Conservation (phyloP, 2,797 vertebrate species). For the Otus scops region DNA sequence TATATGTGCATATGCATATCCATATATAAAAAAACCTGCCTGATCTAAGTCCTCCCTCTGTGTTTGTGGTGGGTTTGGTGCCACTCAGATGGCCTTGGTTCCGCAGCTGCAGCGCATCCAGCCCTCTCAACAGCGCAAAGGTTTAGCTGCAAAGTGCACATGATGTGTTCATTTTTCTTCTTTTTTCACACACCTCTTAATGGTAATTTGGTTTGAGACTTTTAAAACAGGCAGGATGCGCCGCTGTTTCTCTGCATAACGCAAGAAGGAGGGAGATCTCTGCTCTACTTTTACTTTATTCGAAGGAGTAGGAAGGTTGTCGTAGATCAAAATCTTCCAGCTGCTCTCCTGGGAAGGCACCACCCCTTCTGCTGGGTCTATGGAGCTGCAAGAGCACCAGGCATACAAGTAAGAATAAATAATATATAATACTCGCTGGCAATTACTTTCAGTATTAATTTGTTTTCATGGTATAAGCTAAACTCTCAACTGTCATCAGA, state of each 20-base stretch:
- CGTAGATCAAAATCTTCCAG: background rate
- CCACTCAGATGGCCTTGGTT: background rate
- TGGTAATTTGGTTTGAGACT: background rate
- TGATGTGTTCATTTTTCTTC: background rate
- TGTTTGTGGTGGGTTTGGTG: background rate
- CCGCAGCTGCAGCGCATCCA: background rate
- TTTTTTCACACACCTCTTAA: background rate
- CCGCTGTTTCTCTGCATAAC: background rate
- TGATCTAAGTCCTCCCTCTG: background rate
- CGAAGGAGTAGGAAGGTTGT: background rate
- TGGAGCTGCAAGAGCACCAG: background rate
- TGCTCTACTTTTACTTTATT: background rate
- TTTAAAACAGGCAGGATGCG: background rate
- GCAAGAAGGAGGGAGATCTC: background rate
- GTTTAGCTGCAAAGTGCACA: background rate
- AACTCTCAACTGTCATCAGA: background rate
- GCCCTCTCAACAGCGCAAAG: background rate
- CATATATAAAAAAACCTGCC: background rate
- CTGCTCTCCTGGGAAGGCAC: background rate
- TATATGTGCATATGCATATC: background rate
- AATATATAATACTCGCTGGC: background rate
- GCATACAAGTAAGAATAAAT: background rate
- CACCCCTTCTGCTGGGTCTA: background rate
- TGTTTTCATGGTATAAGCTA: background rate
- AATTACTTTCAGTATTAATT: background rate